Evolutionary conservation across 2,797 vertebrate genomes (phyloP).

Genomic region (Phataginus tricuspis): DNA sequence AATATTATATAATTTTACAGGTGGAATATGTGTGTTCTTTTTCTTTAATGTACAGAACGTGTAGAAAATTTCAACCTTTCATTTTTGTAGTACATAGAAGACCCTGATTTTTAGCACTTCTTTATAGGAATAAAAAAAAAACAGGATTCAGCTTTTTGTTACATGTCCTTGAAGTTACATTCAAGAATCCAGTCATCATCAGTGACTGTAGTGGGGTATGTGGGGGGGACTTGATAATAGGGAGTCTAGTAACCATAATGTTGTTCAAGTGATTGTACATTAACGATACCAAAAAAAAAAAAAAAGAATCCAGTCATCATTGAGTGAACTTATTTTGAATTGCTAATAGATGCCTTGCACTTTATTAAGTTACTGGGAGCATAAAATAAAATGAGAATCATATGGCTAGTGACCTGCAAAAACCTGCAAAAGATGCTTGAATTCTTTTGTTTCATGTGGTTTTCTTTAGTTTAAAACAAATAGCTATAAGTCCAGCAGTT

Average conservation of each 20-base stretch:
- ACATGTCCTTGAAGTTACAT: background rate
- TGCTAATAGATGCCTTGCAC: background rate
- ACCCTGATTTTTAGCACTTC: constrained; percentile 25
- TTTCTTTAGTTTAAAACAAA: background rate
- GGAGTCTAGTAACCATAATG: too few species aligned
- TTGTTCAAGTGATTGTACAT: too few species aligned
- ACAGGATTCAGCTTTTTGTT: background rate
- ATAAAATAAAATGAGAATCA: background rate
- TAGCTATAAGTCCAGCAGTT: background rate
- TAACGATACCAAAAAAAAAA: too few species aligned
- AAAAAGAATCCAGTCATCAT: background rate
- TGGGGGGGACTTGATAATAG: too few species aligned
- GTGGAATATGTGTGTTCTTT: background rate
- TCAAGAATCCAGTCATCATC: background rate
- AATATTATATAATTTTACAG: constrained; percentile 49
- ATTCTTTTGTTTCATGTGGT: background rate
- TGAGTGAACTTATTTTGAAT: constrained; percentile 7
- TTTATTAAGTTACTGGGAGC: constrained; percentile 21
- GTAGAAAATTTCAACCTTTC: background rate
- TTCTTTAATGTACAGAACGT: background rate
- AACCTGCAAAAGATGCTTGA: constrained; percentile 2
- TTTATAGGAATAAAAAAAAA: background rate
- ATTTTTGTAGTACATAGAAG: constrained; percentile 13
- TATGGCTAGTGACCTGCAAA: background rate
- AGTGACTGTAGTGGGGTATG: too few species aligned